phyloP scores from a whole-genome alignment of 2,797 vertebrate species.

The Myripristis jacobus region DNA sequence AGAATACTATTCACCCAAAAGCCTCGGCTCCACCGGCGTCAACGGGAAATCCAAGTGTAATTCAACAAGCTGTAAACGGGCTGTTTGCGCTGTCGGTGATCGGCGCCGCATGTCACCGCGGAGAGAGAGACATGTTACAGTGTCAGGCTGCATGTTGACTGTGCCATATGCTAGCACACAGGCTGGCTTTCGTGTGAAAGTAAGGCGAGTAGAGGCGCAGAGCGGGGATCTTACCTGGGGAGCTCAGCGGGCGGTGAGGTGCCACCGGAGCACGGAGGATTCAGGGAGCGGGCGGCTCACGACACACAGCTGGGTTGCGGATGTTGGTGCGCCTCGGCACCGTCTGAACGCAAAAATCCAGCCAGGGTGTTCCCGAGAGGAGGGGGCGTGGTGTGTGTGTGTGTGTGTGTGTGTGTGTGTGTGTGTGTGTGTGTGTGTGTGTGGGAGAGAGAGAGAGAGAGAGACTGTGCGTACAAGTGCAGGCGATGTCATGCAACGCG shows the following conservation, averaged over 20 bases:
- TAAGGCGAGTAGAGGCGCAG: slow-evolving; percentile 16
- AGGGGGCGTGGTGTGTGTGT: slow-evolving; percentile 77
- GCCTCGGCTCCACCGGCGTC: no score
- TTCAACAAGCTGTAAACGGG: background rate
- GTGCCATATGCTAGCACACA: slow-evolving; percentile 56
- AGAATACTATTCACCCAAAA: no score
- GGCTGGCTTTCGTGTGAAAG: background rate
- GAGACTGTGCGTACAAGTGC: background rate
- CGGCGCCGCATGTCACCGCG: background rate
- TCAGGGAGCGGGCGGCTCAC: no score
- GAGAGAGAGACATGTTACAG: background rate
- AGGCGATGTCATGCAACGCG: no score
- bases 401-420: slow-evolving; percentile 33
- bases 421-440: slow-evolving; percentile 27
- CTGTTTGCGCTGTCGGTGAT: background rate
- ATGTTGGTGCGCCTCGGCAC: slow-evolving; percentile 64
- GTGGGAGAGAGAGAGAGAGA: no score
- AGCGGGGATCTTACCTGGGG: slow-evolving; percentile 66
- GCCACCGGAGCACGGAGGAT: no score
- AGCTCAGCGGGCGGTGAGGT: slow-evolving; percentile 25
- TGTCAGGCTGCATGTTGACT: no score
- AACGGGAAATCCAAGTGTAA: background rate
- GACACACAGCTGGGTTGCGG: background rate
- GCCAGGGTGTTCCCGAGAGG: slow-evolving; percentile 77
- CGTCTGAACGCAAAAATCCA: slow-evolving; percentile 61